Evolutionary conservation across 2,888 invertebrate genomes (phyloP), one percentile per base, ranked within the genome.

Genomic region (Allophyes oxyacanthae): DNA sequence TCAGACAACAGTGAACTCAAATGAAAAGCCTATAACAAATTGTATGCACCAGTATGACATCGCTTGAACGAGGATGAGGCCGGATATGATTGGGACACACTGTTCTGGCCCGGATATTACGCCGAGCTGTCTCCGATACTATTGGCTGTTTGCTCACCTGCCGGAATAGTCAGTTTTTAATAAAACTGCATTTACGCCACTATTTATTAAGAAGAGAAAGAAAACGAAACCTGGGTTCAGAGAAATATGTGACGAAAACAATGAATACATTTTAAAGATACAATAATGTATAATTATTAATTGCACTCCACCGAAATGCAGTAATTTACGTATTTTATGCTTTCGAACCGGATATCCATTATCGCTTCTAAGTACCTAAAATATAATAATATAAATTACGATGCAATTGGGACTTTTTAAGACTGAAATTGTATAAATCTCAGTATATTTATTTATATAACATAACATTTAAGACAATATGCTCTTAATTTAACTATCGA

Each of bases 81-180:
- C 82, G 85, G 85, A 85, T 81, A 79, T 81, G 76, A 84, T 81
- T 75, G 78, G 75, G 62, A 72, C 72, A 71, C 55, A 76, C 69
- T 67, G 74, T 75, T 72, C 78, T 70, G 66, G 30, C 33, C 83
- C 86, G 85, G 85, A 87, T 83, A 87, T 87, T 86, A 78, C 83
- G 62, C 64, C 56, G 67, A 57, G 70, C 73, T 61, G 57, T 62
- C 65, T 72, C 72, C 66, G 76, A 75, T 66, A 77, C 64, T 72
- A 70, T 68, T 72, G 40, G 56, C 64, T 62, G 64, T 74, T 75
- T 78, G 68, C 60, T 66, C 72, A 80, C 76, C 81, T 79, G 69
- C 32, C 56, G 46, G 52, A 46, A 65, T 51, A 62, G 58, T 40
- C 46, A 49, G 64, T 32, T 61, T 60, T 51, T 50, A 71, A 68